Percentiles rank a stretch among this genome's conserved stretches.
These are phyloP conservation scores for Apaloderma vittatum DNA, from an alignment of 2,113 vertebrate genomes.

Conservation along the genomic window DNA sequence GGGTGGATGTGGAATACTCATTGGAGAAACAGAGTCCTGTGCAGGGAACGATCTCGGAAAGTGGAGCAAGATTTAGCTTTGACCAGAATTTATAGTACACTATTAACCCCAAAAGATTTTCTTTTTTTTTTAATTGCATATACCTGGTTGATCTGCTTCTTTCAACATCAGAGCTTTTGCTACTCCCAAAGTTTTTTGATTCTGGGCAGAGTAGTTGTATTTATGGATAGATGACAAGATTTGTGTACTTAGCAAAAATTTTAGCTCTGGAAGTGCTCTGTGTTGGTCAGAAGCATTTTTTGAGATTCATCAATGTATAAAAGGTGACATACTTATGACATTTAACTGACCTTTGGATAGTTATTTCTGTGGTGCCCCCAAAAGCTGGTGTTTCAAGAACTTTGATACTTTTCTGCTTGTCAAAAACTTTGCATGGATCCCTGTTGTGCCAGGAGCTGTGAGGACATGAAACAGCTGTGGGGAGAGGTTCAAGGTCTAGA, in stretches of 20 bases:
- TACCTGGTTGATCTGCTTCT: not conserved
- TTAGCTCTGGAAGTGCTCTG: not conserved
- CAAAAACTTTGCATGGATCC: not conserved
- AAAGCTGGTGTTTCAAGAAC: not conserved
- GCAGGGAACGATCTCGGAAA: not conserved
- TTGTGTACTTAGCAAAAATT: not conserved
- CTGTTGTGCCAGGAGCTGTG: not conserved
- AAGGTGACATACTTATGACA: not conserved
- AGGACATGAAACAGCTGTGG: not conserved
- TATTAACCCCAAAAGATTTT: not conserved
- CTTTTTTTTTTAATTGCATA: not conserved
- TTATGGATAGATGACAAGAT: not conserved
- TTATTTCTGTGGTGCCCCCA: not conserved
- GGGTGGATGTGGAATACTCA: not conserved
- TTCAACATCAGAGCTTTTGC: not conserved
- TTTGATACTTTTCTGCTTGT: not conserved
- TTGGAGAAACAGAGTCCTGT: not conserved
- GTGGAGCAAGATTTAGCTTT: not conserved
- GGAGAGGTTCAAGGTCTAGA: not conserved
- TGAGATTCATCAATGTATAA: not conserved
- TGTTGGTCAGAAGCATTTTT: not conserved
- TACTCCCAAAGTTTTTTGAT: not conserved
- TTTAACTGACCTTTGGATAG: not conserved
- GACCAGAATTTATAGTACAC: not conserved
- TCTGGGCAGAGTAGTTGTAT: not conserved